phyloP scores from a whole-genome alignment of 2,888 invertebrate species.

The Rotaria macrura region DNA sequence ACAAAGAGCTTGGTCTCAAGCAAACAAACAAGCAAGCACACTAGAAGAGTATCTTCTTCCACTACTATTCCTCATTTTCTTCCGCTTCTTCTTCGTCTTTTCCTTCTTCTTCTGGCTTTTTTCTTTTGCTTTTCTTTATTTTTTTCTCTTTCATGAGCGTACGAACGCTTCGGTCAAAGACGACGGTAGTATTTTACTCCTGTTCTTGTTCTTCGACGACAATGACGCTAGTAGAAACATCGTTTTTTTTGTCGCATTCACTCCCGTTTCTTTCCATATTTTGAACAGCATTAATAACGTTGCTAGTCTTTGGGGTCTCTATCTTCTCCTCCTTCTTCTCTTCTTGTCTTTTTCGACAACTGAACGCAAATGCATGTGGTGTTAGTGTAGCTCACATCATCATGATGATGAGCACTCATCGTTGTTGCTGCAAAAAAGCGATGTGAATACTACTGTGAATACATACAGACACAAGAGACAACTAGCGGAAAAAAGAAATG shows the following conservation, averaged over 20 bases:
- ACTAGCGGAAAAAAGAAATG: not conserved
- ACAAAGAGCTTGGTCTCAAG: not conserved
- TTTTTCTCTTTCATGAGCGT: not conserved
- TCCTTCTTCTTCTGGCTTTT: not conserved
- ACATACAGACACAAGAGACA: not conserved
- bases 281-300: not conserved
- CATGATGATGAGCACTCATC: not conserved
- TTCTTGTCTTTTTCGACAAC: not conserved
- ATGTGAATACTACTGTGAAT: not conserved
- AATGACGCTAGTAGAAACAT: not conserved
- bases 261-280: not conserved
- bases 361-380: not conserved
- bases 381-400: not conserved
- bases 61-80: not conserved
- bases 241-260: not conserved
- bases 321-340: not conserved
- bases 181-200: not conserved
- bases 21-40: not conserved
- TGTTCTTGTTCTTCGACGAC: not conserved
- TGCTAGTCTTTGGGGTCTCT: not conserved
- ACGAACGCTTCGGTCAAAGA: not conserved
- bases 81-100: not conserved
- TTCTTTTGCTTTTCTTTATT: not conserved
- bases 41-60: not conserved
- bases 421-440: not conserved